Conservation (phyloP, 2,113 vertebrate genomes). For the Tympanuchus pallidicinctus region DNA sequence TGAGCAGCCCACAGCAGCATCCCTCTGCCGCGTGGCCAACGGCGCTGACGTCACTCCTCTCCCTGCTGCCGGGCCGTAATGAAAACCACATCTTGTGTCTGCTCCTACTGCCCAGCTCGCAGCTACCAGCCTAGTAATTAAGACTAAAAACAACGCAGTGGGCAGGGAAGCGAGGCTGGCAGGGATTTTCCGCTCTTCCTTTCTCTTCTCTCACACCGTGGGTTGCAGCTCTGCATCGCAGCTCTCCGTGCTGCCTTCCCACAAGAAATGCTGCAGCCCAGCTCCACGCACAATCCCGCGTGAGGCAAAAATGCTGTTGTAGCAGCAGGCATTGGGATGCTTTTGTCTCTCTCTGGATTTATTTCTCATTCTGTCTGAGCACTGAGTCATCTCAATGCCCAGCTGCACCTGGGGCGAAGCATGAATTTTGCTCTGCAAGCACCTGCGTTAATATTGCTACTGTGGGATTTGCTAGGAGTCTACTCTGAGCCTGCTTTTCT, state of each 20-base stretch:
- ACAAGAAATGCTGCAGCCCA: not conserved
- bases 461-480: not conserved
- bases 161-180: not conserved
- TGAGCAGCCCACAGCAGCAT: not conserved
- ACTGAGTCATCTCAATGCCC: not conserved
- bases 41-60: slow-evolving; percentile 27
- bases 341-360: not conserved
- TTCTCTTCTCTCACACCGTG: not conserved
- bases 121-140: fast-evolving
- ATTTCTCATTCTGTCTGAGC: not conserved
- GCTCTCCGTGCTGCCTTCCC: not conserved
- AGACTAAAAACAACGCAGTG: not conserved
- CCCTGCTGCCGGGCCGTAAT: slow-evolving; percentile 1
- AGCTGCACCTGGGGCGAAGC: not conserved
- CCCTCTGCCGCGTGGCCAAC: not conserved
- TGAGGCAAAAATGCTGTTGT: not conserved
- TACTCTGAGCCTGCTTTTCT: not conserved
- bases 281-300: fast-evolving
- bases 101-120: not conserved
- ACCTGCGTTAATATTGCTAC: not conserved
- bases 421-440: not conserved
- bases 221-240: not conserved
- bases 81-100: not conserved
- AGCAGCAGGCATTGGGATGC: not conserved
- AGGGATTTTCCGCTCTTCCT: fast-evolving